A percentile compares a stretch with the other conserved stretches of the same genome.
These are phyloP conservation scores for Rhinoraja longicauda DNA, from an alignment of 2,797 vertebrate species.

Conservation along the genomic window DNA sequence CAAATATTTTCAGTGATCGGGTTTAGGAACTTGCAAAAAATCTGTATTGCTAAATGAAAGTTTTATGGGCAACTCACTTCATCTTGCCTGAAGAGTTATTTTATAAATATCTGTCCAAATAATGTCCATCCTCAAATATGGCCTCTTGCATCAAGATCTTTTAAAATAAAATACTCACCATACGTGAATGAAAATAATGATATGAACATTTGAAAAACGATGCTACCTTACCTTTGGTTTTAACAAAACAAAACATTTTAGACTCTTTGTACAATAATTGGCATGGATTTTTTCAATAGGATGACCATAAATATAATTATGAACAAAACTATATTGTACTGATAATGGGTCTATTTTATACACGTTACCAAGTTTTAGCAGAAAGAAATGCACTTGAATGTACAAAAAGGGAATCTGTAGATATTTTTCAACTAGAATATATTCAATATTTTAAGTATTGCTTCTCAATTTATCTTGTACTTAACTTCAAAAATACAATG, in stretches of 20 bases:
- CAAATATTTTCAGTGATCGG: too few relatives aligned
- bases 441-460: background rate
- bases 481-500: background rate
- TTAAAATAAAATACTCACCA: background rate
- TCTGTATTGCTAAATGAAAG: too few relatives aligned
- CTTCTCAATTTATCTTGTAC: background rate
- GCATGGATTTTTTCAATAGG: background rate
- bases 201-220: background rate
- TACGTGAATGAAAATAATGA: background rate
- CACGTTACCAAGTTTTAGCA: too few relatives aligned
- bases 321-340: background rate
- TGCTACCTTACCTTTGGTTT: background rate
- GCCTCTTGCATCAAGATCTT: background rate
- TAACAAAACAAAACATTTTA: background rate
- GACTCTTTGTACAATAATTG: background rate
- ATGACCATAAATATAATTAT: background rate
- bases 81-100: background rate
- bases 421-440: background rate
- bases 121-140: background rate
- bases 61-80: background rate
- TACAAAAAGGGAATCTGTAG: background rate
- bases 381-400: background rate
- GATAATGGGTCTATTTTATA: background rate
- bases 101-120: background rate
- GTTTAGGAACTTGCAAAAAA: too few relatives aligned